A percentile compares a stretch with the other conserved stretches of the same genome.
Evolutionary conservation across 1,140 invertebrate genomes (phyloP).

Genomic region (Lepidotrigona ventralis): DNA sequence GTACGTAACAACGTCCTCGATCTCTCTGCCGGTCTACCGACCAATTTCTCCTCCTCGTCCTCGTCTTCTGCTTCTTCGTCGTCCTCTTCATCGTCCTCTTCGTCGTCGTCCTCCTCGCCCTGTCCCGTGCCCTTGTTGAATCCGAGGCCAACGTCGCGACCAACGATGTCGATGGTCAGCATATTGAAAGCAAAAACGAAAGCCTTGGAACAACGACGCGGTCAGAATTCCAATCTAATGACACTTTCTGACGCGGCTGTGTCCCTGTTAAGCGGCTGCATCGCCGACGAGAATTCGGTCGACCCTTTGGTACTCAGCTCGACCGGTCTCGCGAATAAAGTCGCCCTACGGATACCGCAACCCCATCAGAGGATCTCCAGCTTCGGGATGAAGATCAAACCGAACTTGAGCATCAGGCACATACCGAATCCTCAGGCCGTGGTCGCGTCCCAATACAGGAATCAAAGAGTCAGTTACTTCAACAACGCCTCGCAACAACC

Average conservation of each 20-base stretch:
- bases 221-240: constrained; percentile 67
- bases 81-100: constrained; percentile 15
- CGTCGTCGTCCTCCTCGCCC: constrained; percentile 1
- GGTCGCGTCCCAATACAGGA: constrained; percentile 75
- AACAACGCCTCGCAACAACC: constrained; percentile 64
- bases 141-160: neutral
- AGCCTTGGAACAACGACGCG: constrained; percentile 58
- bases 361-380: constrained; percentile 73
- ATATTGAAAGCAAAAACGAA: constrained; percentile 54
- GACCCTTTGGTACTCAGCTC: constrained; percentile 47
- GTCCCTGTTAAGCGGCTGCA: constrained; percentile 66
- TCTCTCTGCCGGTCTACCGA: constrained; percentile 46
- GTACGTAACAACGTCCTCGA: constrained; percentile 50
- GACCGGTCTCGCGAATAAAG: constrained; percentile 59
- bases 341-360: constrained; percentile 74
- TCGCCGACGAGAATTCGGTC: constrained; percentile 36
- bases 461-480: constrained; percentile 73
- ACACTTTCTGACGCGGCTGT: constrained; percentile 74
- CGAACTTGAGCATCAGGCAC: constrained; percentile 73
- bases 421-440: constrained; percentile 76
- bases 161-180: neutral
- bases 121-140: constrained; percentile 26
- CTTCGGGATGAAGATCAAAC: constrained; percentile 76
- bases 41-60: constrained; percentile 13
- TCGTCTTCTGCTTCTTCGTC: constrained; percentile 22